phyloP scores from a whole-genome alignment of 2,888 invertebrate species.

The Yponomeuta plumbellus region DNA sequence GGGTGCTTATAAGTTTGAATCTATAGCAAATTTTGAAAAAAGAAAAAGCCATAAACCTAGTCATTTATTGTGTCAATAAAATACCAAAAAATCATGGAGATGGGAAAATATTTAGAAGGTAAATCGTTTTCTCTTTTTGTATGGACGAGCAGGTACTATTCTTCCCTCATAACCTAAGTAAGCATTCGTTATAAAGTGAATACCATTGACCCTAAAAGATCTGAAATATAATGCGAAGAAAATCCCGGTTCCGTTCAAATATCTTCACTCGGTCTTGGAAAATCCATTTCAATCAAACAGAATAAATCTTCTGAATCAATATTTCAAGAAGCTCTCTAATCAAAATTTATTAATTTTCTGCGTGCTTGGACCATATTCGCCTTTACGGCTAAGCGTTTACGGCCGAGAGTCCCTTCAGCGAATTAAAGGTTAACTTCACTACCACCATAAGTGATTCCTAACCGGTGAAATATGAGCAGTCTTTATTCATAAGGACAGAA shows the following conservation, averaged over 20 bases:
- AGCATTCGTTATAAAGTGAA: too few species aligned
- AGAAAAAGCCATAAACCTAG: too few species aligned
- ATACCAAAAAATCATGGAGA: too few species aligned
- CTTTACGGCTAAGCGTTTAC: neutral
- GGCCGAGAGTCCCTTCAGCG: neutral
- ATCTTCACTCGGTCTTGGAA: neutral
- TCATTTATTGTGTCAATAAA: too few species aligned
- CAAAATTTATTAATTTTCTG: neutral
- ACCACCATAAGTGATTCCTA: slow-evolving; percentile 55
- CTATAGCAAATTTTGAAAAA: too few species aligned
- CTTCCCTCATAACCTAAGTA: too few species aligned
- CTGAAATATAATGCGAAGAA: neutral
- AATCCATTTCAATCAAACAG: neutral
- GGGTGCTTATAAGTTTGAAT: too few species aligned
- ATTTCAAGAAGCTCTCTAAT: slow-evolving; percentile 3
- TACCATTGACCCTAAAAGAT: too few species aligned
- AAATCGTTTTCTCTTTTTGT: too few species aligned
- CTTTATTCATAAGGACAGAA: slow-evolving; percentile 52
- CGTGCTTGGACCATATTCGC: neutral
- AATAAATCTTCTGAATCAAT: neutral
- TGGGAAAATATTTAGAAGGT: too few species aligned
- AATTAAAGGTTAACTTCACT: slow-evolving; percentile 25
- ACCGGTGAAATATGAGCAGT: slow-evolving; percentile 53
- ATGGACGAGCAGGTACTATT: too few species aligned
- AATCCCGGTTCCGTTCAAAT: neutral